A percentile compares a stretch with the other conserved stretches of the same genome.
Conservation (phyloP, 2,113 vertebrate species). For the Capreolus pygargus region DNA sequence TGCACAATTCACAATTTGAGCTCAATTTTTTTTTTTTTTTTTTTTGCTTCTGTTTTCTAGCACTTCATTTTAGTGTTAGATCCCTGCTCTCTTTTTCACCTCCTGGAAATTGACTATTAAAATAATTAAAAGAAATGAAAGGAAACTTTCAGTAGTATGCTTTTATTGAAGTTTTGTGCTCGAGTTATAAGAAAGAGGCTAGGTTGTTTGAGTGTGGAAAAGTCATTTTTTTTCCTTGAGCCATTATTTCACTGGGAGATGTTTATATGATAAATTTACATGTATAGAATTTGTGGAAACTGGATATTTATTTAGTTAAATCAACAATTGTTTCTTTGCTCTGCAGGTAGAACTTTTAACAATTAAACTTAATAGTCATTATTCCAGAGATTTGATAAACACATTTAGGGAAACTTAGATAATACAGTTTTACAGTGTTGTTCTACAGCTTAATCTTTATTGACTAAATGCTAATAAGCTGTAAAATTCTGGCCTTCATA, state of each 20-base stretch:
- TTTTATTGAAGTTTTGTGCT: conserved; percentile 50
- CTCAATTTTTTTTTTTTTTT: conserved; percentile 65
- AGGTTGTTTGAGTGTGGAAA: conserved; percentile 44
- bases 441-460: conserved; percentile 47
- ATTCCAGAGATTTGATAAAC: not conserved
- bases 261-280: not conserved
- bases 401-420: not conserved
- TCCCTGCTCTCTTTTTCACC: conserved; percentile 29
- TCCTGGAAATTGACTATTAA: conserved; percentile 57
- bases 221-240: conserved; percentile 37
- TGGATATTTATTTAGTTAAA: not conserved
- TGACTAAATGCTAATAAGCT: not conserved
- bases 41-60: conserved; percentile 66
- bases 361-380: conserved; percentile 32
- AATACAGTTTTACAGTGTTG: not conserved
- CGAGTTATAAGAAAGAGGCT: conserved; percentile 27
- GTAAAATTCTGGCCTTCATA: not conserved
- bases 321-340: not conserved
- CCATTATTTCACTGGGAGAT: conserved; percentile 25
- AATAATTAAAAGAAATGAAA: conserved; percentile 63
- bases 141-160: conserved; percentile 46
- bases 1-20: conserved; percentile 58
- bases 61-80: conserved; percentile 61
- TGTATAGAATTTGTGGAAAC: not conserved
- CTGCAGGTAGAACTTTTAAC: not conserved